Base-by-base conservation (phyloP, 2,797 vertebrate species). In the Loriculus beryllinus region DNA sequence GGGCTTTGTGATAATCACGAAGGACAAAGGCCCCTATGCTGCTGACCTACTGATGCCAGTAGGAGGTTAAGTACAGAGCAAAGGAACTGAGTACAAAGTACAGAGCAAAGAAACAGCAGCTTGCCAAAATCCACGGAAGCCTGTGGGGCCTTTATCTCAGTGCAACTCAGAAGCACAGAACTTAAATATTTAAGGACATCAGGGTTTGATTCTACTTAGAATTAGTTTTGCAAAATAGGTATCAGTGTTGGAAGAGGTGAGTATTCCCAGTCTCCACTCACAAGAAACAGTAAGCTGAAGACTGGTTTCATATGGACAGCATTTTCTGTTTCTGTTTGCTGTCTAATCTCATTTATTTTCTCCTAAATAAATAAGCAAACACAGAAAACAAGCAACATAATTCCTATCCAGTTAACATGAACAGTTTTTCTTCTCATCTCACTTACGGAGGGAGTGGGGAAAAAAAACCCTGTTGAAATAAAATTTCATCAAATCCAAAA, bases 391-490 rank as follows among this genome's bases (percentile, higher is more conserved):
- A 76, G 35, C 62, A 82, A 33, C 9, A 31, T 4, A 28, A 52
- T 43, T 79, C 33, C 42, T 70, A 28, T 16, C 15, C 31, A 63
- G 31, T 23, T 57, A 42, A 64, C 18, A 82, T 12, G 3, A 51
- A 47, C 6, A 45, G 21, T 9, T 52, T 69, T 67, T 48, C n/a
- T 76, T 14, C 51, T 85, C 13, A n/a, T 7, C 7, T 63, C 18
- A 37, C 29, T 85, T 39, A 22, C 0, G 1, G 33, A 40, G 2
- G 15, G 13, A 12, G 2, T 16, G 4, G 39, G 21, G 54, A 23
- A 10, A 79, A 39, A 39, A 86, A 83, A 1, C 3, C 6, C 17
- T 11, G 48, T 5, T 62, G 14, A 88, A 62, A 43, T 67, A 8
- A 78, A 51, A 51, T 82, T 47, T 47, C 3, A 39, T 37, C 22